These are phyloP conservation scores for Glossosoma conforme DNA, from an alignment of 1,140 invertebrate species.

Conservation along the genomic window DNA sequence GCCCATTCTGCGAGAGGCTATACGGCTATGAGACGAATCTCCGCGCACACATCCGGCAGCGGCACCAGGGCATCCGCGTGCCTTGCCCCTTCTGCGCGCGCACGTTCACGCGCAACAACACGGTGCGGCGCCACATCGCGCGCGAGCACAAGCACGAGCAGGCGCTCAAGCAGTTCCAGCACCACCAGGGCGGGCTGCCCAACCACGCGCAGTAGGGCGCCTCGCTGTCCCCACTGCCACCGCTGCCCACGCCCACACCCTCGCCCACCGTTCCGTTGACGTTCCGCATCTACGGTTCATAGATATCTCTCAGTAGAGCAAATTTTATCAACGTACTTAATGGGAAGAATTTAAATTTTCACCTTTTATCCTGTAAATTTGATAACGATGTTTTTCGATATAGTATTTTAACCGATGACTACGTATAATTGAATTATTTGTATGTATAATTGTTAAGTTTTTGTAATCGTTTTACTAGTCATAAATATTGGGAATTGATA, in stretches of 20 bases:
- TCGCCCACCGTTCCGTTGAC: constrained; percentile 1
- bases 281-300: no score
- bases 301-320: no score
- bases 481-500: constrained; percentile 5
- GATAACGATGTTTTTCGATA: no score
- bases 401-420: no score
- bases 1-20: constrained; percentile 85
- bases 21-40: constrained; percentile 91
- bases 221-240: constrained; percentile 1
- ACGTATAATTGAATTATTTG: no score
- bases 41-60: constrained; percentile 81
- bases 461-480: constrained; percentile 6
- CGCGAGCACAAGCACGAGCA: constrained; percentile 78
- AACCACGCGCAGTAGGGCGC: constrained; percentile 55
- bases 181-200: constrained; percentile 49
- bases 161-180: constrained; percentile 62
- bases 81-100: constrained; percentile 82
- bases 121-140: constrained; percentile 79
- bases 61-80: constrained; percentile 84
- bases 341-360: no score
- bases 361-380: no score
- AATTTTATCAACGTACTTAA: constrained; percentile 21
- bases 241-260: constrained; percentile 6
- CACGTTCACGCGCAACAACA: constrained; percentile 90
- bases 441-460: constrained; percentile 5